Base-by-base conservation (phyloP, 1,140 invertebrate genomes). In the Anastrepha ludens region DNA sequence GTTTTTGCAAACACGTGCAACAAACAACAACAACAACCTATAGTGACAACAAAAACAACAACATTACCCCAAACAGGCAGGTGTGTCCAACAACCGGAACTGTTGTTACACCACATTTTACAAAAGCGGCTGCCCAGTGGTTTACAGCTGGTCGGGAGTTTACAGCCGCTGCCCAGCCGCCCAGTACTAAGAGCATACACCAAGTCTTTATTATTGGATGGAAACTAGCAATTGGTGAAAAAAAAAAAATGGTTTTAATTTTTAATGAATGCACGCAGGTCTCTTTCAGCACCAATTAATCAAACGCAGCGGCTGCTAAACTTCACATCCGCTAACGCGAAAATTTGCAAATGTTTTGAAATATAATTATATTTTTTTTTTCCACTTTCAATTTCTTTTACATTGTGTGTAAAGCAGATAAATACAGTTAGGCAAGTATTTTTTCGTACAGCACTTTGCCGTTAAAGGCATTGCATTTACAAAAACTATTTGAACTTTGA, bases 11-110 rank as follows among this genome's bases (percentile, higher is more conserved):
- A 29, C 74, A 81, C 74, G 74, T 81, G 44, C 74, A 81, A 58
- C 41, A 81, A 81, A 17, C n/a, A 67, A 67, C 64, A 41, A 67
- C 29, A 67, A 47, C 41, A 74, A 4, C 15, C 29, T 29, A 29
- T 15, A 17, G 29, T 41, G 29, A 65, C 20, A 39, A 70, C 47
- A 17, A 78, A 0, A 17, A 1, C 11, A 70, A 55, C 9, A 2
- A 1, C 15, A 65, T 13, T 2, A 17, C 3, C 4, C 8, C 9
- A 67, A 62, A 7, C 47, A 41, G 47, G 74, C 74, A 81, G 74
- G 74, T 81, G 74, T 81, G 50, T 29, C 74, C n/a, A 81, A 81
- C 47, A 11, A 81, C 74, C 74, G 74, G 74, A 58, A 81, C 47
- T 81, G n/a, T 13, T 81, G 8, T 58, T 58, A 81, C 20, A 81